A percentile compares a stretch with the other conserved stretches of the same genome.
phyloP scores from a whole-genome alignment of 2,797 vertebrate species.

The Phrynocephalus guinanensis region DNA sequence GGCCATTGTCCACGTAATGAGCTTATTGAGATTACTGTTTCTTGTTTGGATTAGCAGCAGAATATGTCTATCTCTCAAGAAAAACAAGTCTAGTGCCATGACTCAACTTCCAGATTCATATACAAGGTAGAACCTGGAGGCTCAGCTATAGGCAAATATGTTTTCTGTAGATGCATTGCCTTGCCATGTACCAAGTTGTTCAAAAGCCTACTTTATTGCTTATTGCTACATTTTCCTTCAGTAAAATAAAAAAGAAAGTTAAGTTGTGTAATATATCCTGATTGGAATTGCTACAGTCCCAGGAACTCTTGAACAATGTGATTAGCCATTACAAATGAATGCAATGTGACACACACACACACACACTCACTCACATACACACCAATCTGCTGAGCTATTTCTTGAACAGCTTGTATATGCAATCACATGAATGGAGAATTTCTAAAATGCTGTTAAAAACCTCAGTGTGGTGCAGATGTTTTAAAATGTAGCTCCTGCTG shows the following conservation, averaged over 20 bases:
- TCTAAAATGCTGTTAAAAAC: conserved; percentile 31
- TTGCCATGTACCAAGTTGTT: neutral
- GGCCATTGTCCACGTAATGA: too few relatives aligned
- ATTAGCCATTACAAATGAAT: neutral
- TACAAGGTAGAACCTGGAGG: too few relatives aligned
- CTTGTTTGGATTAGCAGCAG: too few relatives aligned
- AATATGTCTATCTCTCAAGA: too few relatives aligned
- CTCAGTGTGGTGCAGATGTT: conserved; percentile 37
- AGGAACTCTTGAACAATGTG: neutral
- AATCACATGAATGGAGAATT: conserved; percentile 30
- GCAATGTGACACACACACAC: neutral
- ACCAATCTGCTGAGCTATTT: neutral
- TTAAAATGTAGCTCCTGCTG: conserved; percentile 42
- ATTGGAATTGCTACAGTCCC: neutral
- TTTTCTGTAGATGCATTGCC: neutral
- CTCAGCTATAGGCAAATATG: too few relatives aligned
- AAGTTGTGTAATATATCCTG: neutral
- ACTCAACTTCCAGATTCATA: too few relatives aligned
- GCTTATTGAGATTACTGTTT: too few relatives aligned
- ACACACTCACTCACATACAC: neutral
- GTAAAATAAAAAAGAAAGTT: neutral
- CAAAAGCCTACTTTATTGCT: neutral
- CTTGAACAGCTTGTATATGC: neutral
- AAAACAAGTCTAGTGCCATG: too few relatives aligned
- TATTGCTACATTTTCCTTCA: neutral